Conservation (phyloP, 1,140 invertebrate species). For the Gonioctena quinquepunctata region DNA sequence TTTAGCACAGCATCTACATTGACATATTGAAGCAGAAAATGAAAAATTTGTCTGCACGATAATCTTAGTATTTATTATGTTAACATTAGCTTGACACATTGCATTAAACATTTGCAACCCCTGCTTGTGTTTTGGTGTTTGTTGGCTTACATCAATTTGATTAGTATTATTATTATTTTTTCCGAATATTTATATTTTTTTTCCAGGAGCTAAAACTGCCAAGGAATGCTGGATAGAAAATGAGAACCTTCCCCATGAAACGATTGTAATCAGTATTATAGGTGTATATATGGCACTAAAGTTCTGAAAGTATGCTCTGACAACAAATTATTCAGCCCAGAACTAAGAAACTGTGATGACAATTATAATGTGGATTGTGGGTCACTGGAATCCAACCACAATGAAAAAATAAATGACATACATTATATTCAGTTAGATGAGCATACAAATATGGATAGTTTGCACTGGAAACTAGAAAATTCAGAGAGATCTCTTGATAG, state of each 20-base stretch:
- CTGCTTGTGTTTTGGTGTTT: too few relatives aligned
- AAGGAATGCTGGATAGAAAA: slow-evolving; percentile 11
- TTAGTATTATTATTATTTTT: too few relatives aligned
- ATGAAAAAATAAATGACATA: neutral
- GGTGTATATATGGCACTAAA: slow-evolving; percentile 46
- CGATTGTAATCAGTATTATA: slow-evolving; percentile 39
- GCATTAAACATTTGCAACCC: too few relatives aligned
- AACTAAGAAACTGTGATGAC: slow-evolving; percentile 46
- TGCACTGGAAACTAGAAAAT: neutral
- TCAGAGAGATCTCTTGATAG: neutral
- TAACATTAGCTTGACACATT: too few relatives aligned
- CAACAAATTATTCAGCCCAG: slow-evolving; percentile 53
- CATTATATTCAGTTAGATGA: neutral
- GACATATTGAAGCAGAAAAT: too few relatives aligned
- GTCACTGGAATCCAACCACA: neutral
- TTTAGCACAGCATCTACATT: too few relatives aligned
- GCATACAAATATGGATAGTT: neutral
- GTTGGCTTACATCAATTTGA: too few relatives aligned
- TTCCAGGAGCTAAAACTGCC: neutral
- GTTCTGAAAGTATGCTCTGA: slow-evolving; percentile 45
- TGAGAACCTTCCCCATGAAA: slow-evolving; percentile 26
- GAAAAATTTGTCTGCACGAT: too few relatives aligned
- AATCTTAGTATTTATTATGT: too few relatives aligned
- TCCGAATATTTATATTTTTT: too few relatives aligned
- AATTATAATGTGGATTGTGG: slow-evolving; percentile 32